Evolutionary conservation across 2,888 invertebrate genomes (phyloP).

Genomic region (Trichacis sp.): DNA sequence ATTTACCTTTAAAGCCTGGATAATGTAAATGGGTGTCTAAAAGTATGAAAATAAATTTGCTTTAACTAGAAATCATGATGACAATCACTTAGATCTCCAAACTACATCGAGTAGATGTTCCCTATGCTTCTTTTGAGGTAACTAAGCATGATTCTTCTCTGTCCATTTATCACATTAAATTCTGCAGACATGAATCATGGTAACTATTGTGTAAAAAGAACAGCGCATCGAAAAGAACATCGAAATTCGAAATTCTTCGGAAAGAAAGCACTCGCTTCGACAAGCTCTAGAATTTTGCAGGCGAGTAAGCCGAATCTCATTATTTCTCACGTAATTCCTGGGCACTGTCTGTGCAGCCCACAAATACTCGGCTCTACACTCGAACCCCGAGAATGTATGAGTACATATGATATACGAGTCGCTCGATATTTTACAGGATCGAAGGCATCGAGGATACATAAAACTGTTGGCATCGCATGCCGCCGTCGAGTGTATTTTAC

Average conservation of each 20-base stretch:
- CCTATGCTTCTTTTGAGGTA: too few species aligned
- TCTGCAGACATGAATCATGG: too few species aligned
- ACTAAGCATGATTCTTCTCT: too few species aligned
- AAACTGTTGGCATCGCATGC: conserved; percentile 60
- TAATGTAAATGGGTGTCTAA: too few species aligned
- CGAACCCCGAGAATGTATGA: conserved; percentile 47
- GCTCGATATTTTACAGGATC: conserved; percentile 62
- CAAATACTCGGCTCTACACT: conserved; percentile 27
- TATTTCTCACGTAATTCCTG: conserved; percentile 39
- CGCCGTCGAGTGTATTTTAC: conserved; percentile 56
- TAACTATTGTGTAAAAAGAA: conserved; percentile 35
- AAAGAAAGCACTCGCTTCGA: conserved; percentile 28
- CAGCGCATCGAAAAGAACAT: conserved; percentile 33
- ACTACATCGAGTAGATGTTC: too few species aligned
- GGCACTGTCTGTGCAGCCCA: conserved; percentile 30
- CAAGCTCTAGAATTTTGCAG: conserved; percentile 30
- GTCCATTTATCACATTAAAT: too few species aligned
- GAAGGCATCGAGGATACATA: conserved; percentile 62
- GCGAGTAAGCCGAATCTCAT: conserved; percentile 30
- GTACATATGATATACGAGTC: conserved; percentile 55
- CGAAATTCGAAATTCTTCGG: conserved; percentile 35
- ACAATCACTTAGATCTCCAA: too few species aligned
- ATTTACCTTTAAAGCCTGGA: too few species aligned
- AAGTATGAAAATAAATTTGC: too few species aligned
- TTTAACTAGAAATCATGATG: too few species aligned